A percentile compares a stretch with the other conserved stretches of the same genome.
Conservation (phyloP, 2,797 vertebrate genomes). For the Xyrichtys novacula region DNA sequence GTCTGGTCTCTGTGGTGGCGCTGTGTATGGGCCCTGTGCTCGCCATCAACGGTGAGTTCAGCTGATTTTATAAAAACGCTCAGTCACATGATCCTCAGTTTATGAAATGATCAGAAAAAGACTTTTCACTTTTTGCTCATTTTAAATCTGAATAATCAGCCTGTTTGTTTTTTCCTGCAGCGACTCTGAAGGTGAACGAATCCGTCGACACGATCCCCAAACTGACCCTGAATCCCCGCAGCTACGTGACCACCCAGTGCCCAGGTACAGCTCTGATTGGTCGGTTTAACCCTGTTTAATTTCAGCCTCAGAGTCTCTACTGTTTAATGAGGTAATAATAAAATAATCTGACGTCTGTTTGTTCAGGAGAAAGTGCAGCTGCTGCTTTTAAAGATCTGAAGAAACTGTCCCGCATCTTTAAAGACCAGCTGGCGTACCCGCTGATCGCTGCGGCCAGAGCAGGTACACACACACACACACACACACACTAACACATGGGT, state of each 20-base stretch:
- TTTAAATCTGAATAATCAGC: not conserved
- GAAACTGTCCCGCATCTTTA: constrained; percentile 93
- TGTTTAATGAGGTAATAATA: not conserved
- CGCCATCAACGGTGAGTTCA: constrained; percentile 88
- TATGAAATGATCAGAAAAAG: no score
- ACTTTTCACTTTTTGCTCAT: no score
- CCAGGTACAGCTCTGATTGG: constrained; percentile 81
- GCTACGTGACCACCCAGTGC: constrained; percentile 82
- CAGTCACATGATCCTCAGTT: no score
- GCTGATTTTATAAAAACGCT: no score
- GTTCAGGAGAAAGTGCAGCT: constrained; percentile 83
- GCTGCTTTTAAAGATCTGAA: constrained; percentile 89
- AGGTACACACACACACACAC: constrained; percentile 71
- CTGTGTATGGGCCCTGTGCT: constrained; percentile 89
- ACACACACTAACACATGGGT: not conserved
- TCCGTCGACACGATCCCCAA: constrained; percentile 84
- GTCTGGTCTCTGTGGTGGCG: constrained; percentile 84
- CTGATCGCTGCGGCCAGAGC: constrained; percentile 93
- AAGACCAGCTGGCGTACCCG: constrained; percentile 94
- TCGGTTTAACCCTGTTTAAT: rapidly evolving
- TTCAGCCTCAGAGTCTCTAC: rapidly evolving
- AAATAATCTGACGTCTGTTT: constrained; percentile 1
- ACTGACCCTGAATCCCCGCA: constrained; percentile 86
- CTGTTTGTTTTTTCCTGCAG: constrained; percentile 68
- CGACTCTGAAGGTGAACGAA: constrained; percentile 86